phyloP scores from a whole-genome alignment of 2,888 invertebrate genomes.

The Cylindroiulus punctatus region DNA sequence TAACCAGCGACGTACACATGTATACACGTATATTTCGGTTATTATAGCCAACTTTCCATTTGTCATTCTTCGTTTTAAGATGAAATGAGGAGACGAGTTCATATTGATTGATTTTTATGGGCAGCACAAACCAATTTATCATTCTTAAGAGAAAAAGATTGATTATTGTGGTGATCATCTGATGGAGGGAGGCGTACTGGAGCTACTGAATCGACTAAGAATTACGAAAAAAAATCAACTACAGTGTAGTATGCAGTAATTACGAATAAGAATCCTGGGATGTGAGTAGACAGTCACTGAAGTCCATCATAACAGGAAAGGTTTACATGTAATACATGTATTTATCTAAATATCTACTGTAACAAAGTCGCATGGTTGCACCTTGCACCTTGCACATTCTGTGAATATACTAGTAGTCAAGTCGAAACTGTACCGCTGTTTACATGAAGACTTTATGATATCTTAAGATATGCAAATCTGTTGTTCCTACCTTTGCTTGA shows the following conservation, averaged over 20 bases:
- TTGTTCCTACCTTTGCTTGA: too few species aligned
- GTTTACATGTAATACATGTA: too few species aligned
- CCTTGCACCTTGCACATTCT: too few species aligned
- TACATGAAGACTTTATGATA: too few species aligned
- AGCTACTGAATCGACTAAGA: neutral
- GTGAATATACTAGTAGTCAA: too few species aligned
- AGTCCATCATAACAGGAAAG: too few species aligned
- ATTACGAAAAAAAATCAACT: neutral
- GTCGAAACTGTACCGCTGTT: too few species aligned
- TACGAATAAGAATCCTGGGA: neutral
- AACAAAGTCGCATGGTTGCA: too few species aligned
- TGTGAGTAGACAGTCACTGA: neutral
- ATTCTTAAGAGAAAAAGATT: constrained; percentile 2
- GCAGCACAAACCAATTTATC: neutral
- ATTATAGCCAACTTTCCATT: constrained; percentile 1
- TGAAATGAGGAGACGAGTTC: constrained; percentile 9
- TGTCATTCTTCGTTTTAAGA: constrained; percentile 18
- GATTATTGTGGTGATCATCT: constrained; percentile 3
- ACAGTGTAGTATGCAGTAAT: neutral
- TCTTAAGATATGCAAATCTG: too few species aligned
- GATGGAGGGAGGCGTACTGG: neutral
- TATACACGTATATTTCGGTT: neutral
- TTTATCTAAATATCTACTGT: too few species aligned
- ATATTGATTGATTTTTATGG: constrained; percentile 18
- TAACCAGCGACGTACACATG: neutral